These are phyloP conservation scores for Corydoras sp. DNA, from an alignment of 2,113 vertebrate species.

Conservation along the genomic window DNA sequence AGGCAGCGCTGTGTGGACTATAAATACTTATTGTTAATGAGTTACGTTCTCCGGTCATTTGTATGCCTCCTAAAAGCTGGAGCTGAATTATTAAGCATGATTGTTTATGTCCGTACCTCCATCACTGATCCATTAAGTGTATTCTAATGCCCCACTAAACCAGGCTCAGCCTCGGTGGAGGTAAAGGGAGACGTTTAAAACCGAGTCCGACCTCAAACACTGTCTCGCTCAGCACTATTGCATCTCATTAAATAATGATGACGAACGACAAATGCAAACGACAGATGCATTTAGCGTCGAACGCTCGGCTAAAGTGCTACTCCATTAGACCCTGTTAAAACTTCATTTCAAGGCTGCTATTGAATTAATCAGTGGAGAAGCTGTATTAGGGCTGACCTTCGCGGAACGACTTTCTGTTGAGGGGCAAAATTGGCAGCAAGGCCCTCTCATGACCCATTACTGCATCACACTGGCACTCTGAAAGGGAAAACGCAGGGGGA, in stretches of 20 bases:
- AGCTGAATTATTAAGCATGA: too few species aligned
- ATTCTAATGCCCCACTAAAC: constrained; percentile 1
- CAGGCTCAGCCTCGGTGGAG: neutral
- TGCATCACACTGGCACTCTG: constrained; percentile 5
- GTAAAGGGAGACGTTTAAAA: constrained; percentile 41
- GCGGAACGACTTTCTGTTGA: constrained; percentile 43
- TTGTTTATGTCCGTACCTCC: too few species aligned
- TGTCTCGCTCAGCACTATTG: constrained; percentile 45
- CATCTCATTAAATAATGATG: constrained; percentile 56
- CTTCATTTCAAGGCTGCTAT: constrained; percentile 64
- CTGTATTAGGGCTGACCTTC: constrained; percentile 56
- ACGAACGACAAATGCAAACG: constrained; percentile 55
- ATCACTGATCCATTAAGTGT: constrained; percentile 1
- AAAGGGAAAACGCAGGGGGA: constrained; percentile 23
- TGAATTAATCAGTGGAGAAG: constrained; percentile 61
- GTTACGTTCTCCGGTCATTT: too few species aligned
- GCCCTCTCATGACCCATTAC: constrained; percentile 42
- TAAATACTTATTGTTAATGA: too few species aligned
- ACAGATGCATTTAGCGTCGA: constrained; percentile 42
- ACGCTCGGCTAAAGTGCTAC: constrained; percentile 50
- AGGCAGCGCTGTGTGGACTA: too few species aligned
- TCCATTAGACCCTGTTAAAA: constrained; percentile 65
- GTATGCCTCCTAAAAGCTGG: too few species aligned
- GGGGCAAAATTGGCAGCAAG: neutral
- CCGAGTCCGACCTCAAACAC: constrained; percentile 39